Evolutionary conservation across 1,140 invertebrate genomes (phyloP).

Genomic region (Leptestheria dahalacensis): DNA sequence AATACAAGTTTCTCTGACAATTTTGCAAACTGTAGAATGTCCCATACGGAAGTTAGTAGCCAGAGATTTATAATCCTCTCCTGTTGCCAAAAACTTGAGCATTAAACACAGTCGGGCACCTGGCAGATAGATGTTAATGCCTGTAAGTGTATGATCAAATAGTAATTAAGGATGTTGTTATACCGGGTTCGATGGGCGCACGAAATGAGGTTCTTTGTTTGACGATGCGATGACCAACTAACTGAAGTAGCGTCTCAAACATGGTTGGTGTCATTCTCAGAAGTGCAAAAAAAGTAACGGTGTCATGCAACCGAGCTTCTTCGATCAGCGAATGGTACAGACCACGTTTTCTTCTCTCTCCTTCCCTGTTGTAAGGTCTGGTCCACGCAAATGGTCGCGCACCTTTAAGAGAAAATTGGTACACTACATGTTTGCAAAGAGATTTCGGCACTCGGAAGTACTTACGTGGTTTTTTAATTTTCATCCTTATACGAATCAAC

Average conservation of each 20-base stretch:
- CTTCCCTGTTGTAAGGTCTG: too few species aligned
- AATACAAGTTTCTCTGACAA: conserved; percentile 19
- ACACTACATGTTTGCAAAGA: too few species aligned
- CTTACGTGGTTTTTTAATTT: too few species aligned
- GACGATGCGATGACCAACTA: conserved; percentile 5
- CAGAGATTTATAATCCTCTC: conserved; percentile 18
- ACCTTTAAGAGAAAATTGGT: too few species aligned
- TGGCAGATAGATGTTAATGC: neutral
- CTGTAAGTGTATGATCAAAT: neutral
- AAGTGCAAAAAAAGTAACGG: too few species aligned
- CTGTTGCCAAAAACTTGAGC: conserved; percentile 20
- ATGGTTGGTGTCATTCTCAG: conserved; percentile 12
- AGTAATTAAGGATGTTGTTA: neutral
- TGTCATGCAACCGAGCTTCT: too few species aligned
- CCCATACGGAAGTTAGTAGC: conserved; percentile 20
- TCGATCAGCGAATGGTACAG: too few species aligned
- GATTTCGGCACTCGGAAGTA: too few species aligned
- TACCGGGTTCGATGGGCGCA: conserved; percentile 2
- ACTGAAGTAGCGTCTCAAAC: conserved; percentile 9
- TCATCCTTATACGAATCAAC: too few species aligned
- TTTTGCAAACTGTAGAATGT: conserved; percentile 17
- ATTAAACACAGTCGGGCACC: conserved; percentile 14
- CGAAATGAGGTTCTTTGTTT: conserved; percentile 11
- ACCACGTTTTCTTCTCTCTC: too few species aligned
- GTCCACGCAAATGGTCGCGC: too few species aligned